Conservation (phyloP, 2,888 invertebrate genomes). For the Agonopterix subpropinquella region DNA sequence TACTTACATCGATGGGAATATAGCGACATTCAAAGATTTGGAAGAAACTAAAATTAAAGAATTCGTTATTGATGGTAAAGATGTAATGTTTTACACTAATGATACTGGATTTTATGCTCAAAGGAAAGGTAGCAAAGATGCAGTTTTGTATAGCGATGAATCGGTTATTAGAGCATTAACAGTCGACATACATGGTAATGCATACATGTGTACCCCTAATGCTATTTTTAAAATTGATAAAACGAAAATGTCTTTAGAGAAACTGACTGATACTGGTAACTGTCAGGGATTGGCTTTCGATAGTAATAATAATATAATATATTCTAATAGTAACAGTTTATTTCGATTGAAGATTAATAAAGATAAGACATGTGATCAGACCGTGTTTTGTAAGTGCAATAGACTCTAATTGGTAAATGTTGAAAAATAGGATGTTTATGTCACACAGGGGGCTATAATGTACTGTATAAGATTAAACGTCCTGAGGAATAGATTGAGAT, state of each 20-base stretch:
- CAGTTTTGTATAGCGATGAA: constrained; percentile 24
- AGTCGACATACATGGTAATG: constrained; percentile 37
- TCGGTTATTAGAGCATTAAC: constrained; percentile 35
- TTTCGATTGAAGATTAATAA: too few relatives aligned
- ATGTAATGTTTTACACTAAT: constrained; percentile 46
- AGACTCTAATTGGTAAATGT: too few relatives aligned
- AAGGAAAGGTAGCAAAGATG: constrained; percentile 39
- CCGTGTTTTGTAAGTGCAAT: too few relatives aligned
- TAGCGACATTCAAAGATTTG: constrained; percentile 37
- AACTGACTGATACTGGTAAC: constrained; percentile 34
- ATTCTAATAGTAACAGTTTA: background rate
- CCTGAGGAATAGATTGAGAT: too few relatives aligned
- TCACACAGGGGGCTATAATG: too few relatives aligned
- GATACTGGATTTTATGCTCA: constrained; percentile 46
- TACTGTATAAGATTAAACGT: too few relatives aligned
- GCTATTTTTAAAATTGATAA: constrained; percentile 44
- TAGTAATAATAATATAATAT: constrained; percentile 26
- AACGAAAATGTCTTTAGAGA: constrained; percentile 23
- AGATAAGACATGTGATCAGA: too few relatives aligned
- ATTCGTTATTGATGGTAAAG: constrained; percentile 46
- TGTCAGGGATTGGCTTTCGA: constrained; percentile 56
- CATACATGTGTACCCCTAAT: constrained; percentile 36
- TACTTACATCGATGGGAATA: constrained; percentile 30
- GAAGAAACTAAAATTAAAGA: constrained; percentile 54
- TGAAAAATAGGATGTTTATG: too few relatives aligned